These are phyloP conservation scores for Dipodomys spectabilis DNA, from an alignment of 2,113 vertebrate genomes.

Conservation along the genomic window DNA sequence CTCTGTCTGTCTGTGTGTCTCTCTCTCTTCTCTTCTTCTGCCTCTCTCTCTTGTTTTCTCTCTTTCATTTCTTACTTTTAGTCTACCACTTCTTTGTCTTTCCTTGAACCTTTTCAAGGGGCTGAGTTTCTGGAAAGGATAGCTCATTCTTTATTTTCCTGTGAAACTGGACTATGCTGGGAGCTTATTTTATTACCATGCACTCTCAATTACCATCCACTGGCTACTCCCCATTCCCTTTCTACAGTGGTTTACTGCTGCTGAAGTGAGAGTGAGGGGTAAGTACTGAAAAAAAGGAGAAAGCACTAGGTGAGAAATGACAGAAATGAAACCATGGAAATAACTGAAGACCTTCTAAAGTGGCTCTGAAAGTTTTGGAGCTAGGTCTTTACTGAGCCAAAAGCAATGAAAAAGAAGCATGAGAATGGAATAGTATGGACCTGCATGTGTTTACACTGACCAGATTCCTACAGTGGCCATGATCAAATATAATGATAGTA, in stretches of 20 bases:
- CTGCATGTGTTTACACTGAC: neutral
- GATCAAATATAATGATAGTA: neutral
- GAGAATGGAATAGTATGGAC: neutral
- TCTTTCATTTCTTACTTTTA: neutral
- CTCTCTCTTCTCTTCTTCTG: neutral
- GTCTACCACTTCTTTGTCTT: neutral
- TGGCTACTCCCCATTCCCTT: neutral
- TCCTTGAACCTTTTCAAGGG: neutral
- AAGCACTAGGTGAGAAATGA: neutral
- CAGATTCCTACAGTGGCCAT: neutral
- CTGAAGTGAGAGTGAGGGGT: neutral
- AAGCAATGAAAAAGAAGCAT: neutral
- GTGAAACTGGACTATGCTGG: neutral
- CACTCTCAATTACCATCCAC: neutral
- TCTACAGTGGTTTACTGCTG: neutral
- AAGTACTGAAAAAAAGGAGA: neutral
- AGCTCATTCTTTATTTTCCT: neutral
- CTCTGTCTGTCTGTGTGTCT: no score
- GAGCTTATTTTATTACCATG: neutral
- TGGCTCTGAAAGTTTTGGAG: neutral
- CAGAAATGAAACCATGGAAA: neutral
- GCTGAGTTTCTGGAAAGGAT: neutral
- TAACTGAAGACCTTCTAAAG: neutral
- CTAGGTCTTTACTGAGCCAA: neutral
- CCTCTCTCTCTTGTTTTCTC: neutral